These are phyloP conservation scores for Cantharis nigra DNA, from an alignment of 2,888 invertebrate species.

Conservation along the genomic window DNA sequence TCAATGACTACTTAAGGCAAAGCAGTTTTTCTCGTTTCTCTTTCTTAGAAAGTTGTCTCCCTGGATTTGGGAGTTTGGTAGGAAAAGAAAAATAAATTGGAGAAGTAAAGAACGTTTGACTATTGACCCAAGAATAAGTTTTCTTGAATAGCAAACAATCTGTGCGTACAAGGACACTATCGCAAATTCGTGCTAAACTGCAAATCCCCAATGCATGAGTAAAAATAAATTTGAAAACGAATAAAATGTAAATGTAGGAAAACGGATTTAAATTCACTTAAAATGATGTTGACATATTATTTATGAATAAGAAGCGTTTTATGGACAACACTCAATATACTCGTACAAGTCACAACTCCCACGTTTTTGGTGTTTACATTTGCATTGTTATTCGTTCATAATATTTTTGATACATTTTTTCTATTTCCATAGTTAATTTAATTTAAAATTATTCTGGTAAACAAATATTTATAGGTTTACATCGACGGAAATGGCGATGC, in stretches of 20 bases:
- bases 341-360: not conserved
- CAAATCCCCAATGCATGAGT: not conserved
- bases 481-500: conserved; percentile 90
- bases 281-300: not conserved
- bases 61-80: too few species aligned
- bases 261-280: not conserved
- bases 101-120: not conserved
- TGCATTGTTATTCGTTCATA: not conserved
- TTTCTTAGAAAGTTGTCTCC: too few species aligned
- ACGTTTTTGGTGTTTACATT: not conserved
- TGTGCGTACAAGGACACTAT: not conserved
- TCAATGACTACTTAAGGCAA: too few species aligned
- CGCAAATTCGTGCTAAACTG: not conserved
- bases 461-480: conserved; percentile 63
- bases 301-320: not conserved
- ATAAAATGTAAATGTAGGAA: not conserved
- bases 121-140: not conserved
- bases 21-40: too few species aligned
- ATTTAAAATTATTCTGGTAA: not conserved
- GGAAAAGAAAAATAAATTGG: not conserved
- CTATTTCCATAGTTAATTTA: not conserved
- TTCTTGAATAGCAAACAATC: not conserved
- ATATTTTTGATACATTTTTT: not conserved
- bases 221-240: not conserved
- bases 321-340: not conserved